Percentiles rank a stretch among this genome's conserved stretches.
Conservation (phyloP, 2,113 vertebrate genomes). For the Notarius lentiginosus region DNA sequence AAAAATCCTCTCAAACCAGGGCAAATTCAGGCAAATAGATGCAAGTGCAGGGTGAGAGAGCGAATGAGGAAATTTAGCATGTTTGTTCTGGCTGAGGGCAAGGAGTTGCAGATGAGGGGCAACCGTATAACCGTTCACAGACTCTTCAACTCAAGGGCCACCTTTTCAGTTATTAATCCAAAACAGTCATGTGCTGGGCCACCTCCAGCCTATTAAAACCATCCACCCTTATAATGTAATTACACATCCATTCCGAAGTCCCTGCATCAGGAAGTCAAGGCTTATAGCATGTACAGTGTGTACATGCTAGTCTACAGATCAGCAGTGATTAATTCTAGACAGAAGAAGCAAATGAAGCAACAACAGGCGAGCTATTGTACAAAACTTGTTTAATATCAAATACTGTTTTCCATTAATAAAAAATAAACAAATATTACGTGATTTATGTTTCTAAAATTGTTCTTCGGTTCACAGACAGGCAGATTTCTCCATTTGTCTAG, state of each 20-base stretch:
- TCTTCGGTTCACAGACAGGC: not conserved
- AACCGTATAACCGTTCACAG: not conserved
- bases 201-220: not conserved
- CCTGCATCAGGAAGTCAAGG: not conserved
- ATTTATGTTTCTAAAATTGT: slow-evolving; percentile 1
- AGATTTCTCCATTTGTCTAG: not conserved
- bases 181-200: not conserved
- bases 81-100: not conserved
- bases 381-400: slow-evolving; percentile 21
- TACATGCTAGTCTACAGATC: not conserved
- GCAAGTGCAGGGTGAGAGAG: not conserved
- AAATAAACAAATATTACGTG: not conserved
- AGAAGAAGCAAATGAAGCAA: not conserved
- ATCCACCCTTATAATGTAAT: not conserved
- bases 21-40: not conserved
- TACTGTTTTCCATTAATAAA: not conserved
- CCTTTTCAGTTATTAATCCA: not conserved
- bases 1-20: not conserved
- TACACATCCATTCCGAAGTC: not conserved
- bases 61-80: not conserved
- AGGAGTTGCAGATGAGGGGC: not conserved
- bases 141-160: not conserved
- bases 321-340: not conserved
- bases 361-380: not conserved
- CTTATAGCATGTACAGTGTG: not conserved